A percentile compares a stretch with the other conserved stretches of the same genome.
phyloP scores from a whole-genome alignment of 1,140 invertebrate species.

The Dryas iulia region DNA sequence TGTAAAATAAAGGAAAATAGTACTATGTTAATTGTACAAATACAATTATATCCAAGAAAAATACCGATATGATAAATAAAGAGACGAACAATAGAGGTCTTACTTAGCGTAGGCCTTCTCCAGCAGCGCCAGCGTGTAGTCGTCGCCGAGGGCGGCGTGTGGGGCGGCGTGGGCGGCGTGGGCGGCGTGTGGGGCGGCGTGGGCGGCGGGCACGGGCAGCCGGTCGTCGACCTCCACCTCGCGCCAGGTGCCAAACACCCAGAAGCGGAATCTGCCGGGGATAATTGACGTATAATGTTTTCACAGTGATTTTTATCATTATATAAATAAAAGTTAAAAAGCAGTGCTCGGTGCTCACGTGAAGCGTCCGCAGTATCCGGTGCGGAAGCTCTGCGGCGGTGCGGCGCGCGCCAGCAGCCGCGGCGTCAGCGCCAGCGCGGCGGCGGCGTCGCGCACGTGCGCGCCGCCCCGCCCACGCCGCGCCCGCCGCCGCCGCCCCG shows the following conservation, averaged over 20 bases:
- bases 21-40: no score
- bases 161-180: constrained; percentile 78
- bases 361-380: constrained; percentile 45
- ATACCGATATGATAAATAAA: no score
- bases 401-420: constrained; percentile 52
- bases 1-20: no score
- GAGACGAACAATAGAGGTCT: no score
- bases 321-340: no score
- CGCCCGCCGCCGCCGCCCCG: constrained; percentile 34
- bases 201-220: constrained; percentile 85
- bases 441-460: constrained; percentile 47
- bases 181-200: no score
- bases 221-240: constrained; percentile 88
- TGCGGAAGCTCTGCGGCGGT: constrained; percentile 51
- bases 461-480: constrained; percentile 42
- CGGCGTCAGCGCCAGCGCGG: constrained; percentile 49
- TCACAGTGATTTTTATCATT: no score
- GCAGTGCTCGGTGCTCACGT: no score
- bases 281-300: no score
- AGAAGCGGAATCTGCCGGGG: constrained; percentile 78
- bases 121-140: constrained; percentile 61
- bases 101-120: constrained; percentile 68
- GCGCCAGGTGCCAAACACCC: constrained; percentile 87
- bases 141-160: no score
- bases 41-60: no score